Evolutionary conservation across 2,888 invertebrate species (phyloP).

Genomic region (Conus canariensis): DNA sequence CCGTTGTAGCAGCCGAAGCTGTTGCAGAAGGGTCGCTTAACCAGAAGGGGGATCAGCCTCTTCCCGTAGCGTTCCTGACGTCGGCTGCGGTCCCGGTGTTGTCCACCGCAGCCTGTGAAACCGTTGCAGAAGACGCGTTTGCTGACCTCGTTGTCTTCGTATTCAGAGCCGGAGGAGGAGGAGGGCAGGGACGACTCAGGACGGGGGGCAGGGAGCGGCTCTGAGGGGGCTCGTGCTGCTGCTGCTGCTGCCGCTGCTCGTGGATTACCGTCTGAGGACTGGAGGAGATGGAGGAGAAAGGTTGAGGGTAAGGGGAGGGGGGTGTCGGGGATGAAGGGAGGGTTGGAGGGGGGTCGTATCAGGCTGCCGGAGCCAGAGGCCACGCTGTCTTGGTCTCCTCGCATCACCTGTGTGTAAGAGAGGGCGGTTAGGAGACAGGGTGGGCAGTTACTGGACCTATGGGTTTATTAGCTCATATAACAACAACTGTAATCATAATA

Average conservation of each 20-base stretch:
- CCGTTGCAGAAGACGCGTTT: conserved; percentile 58
- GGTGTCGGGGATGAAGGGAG: background rate
- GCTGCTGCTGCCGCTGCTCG: background rate
- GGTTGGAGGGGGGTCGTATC: background rate
- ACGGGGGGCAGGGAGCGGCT: background rate
- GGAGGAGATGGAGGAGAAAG: conserved; percentile 33
- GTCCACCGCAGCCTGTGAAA: conserved; percentile 56
- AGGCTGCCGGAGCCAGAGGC: background rate
- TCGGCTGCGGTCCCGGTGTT: conserved; percentile 48
- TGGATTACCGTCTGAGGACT: background rate
- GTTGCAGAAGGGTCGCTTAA: conserved; percentile 68
- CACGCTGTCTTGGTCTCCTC: background rate
- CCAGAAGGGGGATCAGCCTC: conserved; percentile 31
- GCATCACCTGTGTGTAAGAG: conserved; percentile 9
- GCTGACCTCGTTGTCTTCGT: background rate
- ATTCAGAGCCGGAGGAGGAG: background rate
- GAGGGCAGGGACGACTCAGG: background rate
- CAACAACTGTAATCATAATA: no score
- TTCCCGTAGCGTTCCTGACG: conserved; percentile 39
- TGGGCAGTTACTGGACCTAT: no score
- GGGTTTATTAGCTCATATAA: no score
- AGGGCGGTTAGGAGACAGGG: no score
- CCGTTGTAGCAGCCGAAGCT: conserved; percentile 66
- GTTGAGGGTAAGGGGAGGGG: background rate
- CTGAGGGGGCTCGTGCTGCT: background rate